Base-by-base conservation (phyloP, 2,113 vertebrate species). In the Atractosteus spatula region DNA sequence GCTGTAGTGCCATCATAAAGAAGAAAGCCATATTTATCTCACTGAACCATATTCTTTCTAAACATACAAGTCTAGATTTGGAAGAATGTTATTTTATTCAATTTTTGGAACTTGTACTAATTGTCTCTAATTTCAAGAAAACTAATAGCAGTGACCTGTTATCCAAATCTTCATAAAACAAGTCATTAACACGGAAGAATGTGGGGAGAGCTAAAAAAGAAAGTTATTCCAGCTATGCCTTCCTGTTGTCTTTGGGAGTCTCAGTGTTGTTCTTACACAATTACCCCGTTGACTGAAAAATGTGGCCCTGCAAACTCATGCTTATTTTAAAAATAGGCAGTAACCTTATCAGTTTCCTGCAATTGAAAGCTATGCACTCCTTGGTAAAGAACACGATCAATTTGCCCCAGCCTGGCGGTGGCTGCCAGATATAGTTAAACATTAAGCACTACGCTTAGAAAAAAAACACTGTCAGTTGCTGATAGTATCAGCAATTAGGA, bases 291-390 rank as follows among this genome's bases (percentile, higher is more conserved):
- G 70, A 56, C 12, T 75, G 69, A 29, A 71, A 75, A 14, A 59
- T 57, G 56, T 11, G 29, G 64, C 10, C 7, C 42, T 57, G 69
- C 14, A 66, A 70, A 66, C 55, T 71, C 14, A 56, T 65, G 54
- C 68, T 66, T 57, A 66, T 56, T 66, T 62, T 47, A 57, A 65
- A 75, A 74, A 75, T 57, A 65, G 64, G 17, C 68, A 64, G 42
- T 13, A 44, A 16, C 41, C 56, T 74, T 75, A 75, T 75, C 74
- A 66, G 55, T 70, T 75, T 75, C 74, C 74, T 75, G 74, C 74
- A 70, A 56, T 55, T 59, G 57, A 70, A 70, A 57, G 55, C 55
- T 41, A 59, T 41, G 55, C 17, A 14, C 8, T 57, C 10, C 41
- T 51, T 16, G 67, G 45, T 68, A 47, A 47, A 68, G n/a, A n/a